These are phyloP conservation scores for Chloroclysta siterata DNA, from an alignment of 2,888 invertebrate species.

Conservation along the genomic window DNA sequence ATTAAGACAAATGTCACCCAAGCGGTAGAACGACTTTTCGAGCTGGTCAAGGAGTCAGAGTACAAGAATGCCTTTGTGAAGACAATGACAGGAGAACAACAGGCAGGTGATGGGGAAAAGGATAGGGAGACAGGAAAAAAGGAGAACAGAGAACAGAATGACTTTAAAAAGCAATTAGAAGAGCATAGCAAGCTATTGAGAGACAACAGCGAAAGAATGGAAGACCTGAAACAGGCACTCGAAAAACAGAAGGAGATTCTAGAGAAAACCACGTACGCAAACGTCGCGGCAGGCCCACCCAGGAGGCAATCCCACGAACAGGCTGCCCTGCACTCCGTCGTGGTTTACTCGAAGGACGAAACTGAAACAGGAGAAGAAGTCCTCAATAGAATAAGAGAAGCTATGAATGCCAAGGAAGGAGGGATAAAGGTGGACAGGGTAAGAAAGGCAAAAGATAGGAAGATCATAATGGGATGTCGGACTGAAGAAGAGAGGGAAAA, in stretches of 20 bases:
- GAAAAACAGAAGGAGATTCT: not conserved
- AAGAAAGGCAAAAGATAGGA: constrained; percentile 18
- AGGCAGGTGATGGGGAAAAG: not conserved
- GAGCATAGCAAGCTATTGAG: not conserved
- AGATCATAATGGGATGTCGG: not conserved
- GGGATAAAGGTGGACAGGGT: constrained; percentile 18
- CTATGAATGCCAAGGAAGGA: not conserved
- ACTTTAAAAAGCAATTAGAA: not conserved
- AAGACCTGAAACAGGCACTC: not conserved
- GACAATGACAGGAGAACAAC: not conserved
- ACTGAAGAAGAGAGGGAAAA: not conserved
- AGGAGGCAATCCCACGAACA: not conserved
- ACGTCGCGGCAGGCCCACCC: not conserved
- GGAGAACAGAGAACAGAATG: not conserved
- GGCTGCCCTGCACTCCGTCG: not conserved
- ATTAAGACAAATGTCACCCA: not conserved
- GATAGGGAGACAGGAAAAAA: not conserved
- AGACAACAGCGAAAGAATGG: not conserved
- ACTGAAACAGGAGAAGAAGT: not conserved
- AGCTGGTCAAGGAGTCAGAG: not conserved
- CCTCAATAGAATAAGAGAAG: not conserved
- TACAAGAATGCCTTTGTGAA: not conserved
- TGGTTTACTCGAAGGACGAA: not conserved
- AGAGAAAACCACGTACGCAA: not conserved
- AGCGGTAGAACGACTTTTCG: not conserved